A percentile compares a stretch with the other conserved stretches of the same genome.
Conservation (phyloP, 2,888 invertebrate genomes). For the Thecophora atra region DNA sequence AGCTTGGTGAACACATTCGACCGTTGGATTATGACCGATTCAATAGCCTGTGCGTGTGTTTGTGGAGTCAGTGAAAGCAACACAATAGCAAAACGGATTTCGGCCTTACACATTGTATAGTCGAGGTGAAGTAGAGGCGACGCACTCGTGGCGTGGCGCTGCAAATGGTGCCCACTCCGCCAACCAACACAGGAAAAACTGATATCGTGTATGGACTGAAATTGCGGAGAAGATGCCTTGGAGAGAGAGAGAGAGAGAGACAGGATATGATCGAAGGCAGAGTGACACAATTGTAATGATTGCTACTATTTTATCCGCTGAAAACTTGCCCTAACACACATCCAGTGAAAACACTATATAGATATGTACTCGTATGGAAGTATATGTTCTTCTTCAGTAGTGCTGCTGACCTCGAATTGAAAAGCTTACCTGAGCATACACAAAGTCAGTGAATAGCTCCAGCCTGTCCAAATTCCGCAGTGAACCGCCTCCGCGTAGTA, state of each 20-base stretch:
- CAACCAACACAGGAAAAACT: conserved; percentile 48
- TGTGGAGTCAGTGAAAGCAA: background rate
- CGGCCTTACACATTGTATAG: conserved; percentile 56
- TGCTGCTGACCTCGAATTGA: background rate
- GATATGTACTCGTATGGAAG: too few relatives aligned
- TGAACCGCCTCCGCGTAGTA: conserved; percentile 48
- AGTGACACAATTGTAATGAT: too few relatives aligned
- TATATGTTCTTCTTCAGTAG: too few relatives aligned
- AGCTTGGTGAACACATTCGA: conserved; percentile 44
- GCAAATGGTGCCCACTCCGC: conserved; percentile 35
- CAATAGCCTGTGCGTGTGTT: conserved; percentile 49
- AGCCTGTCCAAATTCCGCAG: conserved; percentile 45
- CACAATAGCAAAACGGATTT: background rate
- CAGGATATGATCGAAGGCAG: too few relatives aligned
- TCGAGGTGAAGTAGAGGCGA: conserved; percentile 48
- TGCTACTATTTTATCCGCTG: too few relatives aligned
- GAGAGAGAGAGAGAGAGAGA: conserved; percentile 24
- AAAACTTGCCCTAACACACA: too few relatives aligned
- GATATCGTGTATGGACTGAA: conserved; percentile 46
- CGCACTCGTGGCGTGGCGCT: conserved; percentile 44
- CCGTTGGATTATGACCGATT: conserved; percentile 49
- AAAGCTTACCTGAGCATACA: conserved; percentile 51
- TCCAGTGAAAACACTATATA: too few relatives aligned
- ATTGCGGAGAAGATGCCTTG: conserved; percentile 47
- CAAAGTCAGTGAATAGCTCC: conserved; percentile 41